Evolutionary conservation across 2,888 invertebrate genomes (phyloP), one percentile per base, ranked within the genome.

Genomic region (Campoplex nolae): DNA sequence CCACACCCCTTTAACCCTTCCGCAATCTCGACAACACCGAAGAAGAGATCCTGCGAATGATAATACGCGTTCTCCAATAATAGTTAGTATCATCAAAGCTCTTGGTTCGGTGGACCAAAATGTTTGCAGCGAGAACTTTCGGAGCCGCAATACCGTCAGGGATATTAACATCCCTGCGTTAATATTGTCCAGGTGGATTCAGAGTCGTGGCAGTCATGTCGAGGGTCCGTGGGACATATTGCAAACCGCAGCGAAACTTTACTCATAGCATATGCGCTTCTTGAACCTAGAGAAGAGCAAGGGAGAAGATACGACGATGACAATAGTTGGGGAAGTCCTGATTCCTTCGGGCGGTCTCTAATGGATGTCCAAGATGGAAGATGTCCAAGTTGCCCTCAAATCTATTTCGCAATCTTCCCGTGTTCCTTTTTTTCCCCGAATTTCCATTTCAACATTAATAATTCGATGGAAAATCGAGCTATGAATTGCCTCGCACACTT

Each of bases 171-270:
- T 93, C 91, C 91, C 85, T 23, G 23, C 84, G 77, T 92, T 93
- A 91, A 93, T 94, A 93, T 93, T 93, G 92, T 94, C 94, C 94
- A 93, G 91, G 90, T 91, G 75, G 65, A 67, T 48, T 68, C n/a
- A 45, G 56, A 62, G 71, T 32, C 42, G 35, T 42, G 68, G 62
- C 32, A 48, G 32, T 58, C 75, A 75, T 71, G 73, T 71, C 76
- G 32, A 42, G 74, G 89, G 89, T 90, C 90, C 91, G 68, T 62
- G 87, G 81, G 86, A 88, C 89, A 90, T 89, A 89, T 89, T 90
- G 88, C 89, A 94, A 94, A 94, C 94, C 94, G 92, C 94, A 93
- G 58, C 62, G 84, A 91, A 94, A 94, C 93, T 94, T 94, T 93
- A 91, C 92, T 94, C 93, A 93, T 93, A 93, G 91, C 90, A 45